Conservation (phyloP, 2,113 vertebrate genomes). For the Callithrix jacchus region DNA sequence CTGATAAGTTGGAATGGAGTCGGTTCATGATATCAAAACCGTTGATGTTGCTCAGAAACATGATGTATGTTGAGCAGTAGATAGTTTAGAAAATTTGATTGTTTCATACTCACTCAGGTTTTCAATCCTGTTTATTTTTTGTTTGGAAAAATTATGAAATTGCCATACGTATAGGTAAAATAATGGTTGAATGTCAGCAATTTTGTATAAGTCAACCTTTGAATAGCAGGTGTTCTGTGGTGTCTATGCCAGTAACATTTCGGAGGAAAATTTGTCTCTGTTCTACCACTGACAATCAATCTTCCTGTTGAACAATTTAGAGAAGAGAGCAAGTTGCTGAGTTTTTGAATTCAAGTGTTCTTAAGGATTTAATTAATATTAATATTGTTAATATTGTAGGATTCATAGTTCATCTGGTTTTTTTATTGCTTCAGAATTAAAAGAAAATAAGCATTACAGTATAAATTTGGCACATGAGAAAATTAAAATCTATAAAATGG, state of each 20-base stretch:
- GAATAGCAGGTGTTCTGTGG: not conserved
- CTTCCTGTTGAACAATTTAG: not conserved
- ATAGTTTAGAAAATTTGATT: not conserved
- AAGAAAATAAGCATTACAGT: not conserved
- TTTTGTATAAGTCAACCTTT: not conserved
- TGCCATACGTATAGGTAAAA: not conserved
- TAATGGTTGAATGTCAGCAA: not conserved
- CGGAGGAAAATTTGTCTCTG: not conserved
- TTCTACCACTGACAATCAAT: not conserved
- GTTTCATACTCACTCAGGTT: not conserved
- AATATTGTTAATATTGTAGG: not conserved
- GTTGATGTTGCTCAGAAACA: not conserved
- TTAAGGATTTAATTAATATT: constrained; percentile 16
- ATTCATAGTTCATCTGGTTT: not conserved
- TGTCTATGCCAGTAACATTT: not conserved
- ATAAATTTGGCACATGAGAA: not conserved
- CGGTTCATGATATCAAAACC: not conserved
- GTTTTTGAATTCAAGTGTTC: constrained; percentile 9
- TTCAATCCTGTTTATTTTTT: not conserved
- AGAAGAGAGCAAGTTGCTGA: not conserved
- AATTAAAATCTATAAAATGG: not conserved
- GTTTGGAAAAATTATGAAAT: not conserved
- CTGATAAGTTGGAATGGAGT: not conserved
- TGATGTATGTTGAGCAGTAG: not conserved
- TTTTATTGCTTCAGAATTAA: constrained; percentile 16